A percentile compares a stretch with the other conserved stretches of the same genome.
phyloP scores from a whole-genome alignment of 2,797 vertebrate species.

The Oryzias dopingdopingensis region DNA sequence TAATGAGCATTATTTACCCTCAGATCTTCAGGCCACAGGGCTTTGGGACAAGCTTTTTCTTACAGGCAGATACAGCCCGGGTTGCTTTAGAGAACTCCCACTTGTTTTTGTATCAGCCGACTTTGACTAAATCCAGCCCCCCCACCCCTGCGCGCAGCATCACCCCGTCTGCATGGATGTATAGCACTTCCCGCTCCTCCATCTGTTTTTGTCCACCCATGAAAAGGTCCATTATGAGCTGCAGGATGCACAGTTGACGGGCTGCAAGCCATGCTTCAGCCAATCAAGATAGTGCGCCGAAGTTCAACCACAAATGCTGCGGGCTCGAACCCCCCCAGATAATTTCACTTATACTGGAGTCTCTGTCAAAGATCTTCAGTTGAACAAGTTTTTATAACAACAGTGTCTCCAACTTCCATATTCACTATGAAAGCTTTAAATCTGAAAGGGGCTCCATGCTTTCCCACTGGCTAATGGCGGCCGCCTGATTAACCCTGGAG shows the following conservation, averaged over 20 bases:
- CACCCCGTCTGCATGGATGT: constrained; percentile 69
- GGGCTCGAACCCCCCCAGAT: constrained; percentile 43
- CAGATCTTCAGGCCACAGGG: constrained; percentile 74
- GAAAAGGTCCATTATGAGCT: constrained; percentile 79
- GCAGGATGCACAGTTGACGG: constrained; percentile 68
- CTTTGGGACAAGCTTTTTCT: constrained; percentile 69
- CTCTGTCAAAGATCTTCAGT: constrained; percentile 74
- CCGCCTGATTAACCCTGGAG: constrained; percentile 90
- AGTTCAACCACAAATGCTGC: constrained; percentile 56
- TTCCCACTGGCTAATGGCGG: constrained; percentile 75
- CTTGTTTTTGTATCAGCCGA: constrained; percentile 74
- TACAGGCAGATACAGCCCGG: constrained; percentile 61
- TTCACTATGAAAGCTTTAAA: constrained; percentile 71
- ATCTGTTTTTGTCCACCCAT: constrained; percentile 76
- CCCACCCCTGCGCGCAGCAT: constrained; percentile 37
- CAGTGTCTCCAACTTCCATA: constrained; percentile 74
- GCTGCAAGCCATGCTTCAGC: constrained; percentile 49
- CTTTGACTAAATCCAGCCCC: constrained; percentile 63
- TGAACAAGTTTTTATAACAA: constrained; percentile 82
- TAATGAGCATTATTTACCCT: constrained; percentile 81
- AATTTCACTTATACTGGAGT: constrained; percentile 66
- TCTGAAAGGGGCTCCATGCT: constrained; percentile 81
- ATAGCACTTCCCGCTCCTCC: constrained; percentile 75
- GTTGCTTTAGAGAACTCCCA: constrained; percentile 65
- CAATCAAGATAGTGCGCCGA: constrained; percentile 53